Evolutionary conservation across 2,888 invertebrate genomes (phyloP).

Genomic region (Lithodes maja): DNA sequence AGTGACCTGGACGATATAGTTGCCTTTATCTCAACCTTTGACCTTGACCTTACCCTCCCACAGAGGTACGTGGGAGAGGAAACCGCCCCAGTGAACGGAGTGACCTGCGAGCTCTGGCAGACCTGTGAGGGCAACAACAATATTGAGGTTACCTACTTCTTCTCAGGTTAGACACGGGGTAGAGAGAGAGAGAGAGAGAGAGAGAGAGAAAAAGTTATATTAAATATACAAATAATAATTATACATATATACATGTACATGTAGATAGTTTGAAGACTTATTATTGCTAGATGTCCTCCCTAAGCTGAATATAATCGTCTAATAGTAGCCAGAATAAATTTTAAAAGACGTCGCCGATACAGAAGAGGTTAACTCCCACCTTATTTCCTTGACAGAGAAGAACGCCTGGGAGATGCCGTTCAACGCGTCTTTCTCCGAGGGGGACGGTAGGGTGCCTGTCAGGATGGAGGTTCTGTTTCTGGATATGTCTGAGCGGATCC

Average conservation of each 20-base stretch:
- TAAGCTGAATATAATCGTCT: not conserved
- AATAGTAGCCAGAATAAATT: not conserved
- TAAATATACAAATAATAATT: too few species aligned
- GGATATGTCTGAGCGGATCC: slow-evolving; percentile 10
- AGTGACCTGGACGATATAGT: too few species aligned
- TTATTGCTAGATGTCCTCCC: too few species aligned
- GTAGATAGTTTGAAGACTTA: too few species aligned
- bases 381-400: not conserved
- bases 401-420: slow-evolving; percentile 20
- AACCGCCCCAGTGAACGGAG: not conserved
- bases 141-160: slow-evolving; percentile 25
- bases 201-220: too few species aligned
- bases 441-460: not conserved
- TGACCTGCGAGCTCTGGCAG: slow-evolving; percentile 25
- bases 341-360: not conserved
- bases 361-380: not conserved
- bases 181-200: too few species aligned
- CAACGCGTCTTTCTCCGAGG: not conserved
- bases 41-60: not conserved
- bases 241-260: too few species aligned
- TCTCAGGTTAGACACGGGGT: slow-evolving; percentile 13
- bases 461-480: slow-evolving; percentile 12
- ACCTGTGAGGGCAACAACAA: slow-evolving; percentile 27
- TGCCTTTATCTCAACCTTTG: not conserved
- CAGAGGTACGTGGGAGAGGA: slow-evolving; percentile 16